phyloP scores from a whole-genome alignment of 2,797 vertebrate genomes.

The Podarcis lilfordi region DNA sequence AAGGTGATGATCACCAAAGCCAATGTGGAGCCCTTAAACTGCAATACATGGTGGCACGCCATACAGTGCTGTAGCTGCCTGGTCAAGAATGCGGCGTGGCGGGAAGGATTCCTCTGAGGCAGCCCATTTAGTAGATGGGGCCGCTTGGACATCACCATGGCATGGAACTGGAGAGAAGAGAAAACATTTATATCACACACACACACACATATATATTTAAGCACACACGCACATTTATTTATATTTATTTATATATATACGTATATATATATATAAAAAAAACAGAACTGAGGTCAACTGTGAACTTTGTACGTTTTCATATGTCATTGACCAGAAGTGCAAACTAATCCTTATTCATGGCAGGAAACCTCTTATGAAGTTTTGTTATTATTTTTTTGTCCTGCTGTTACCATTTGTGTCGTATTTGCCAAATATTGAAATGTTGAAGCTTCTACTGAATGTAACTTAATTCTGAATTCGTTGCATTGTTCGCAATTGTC shows the following conservation, averaged over 20 bases:
- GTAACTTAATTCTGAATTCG: slow-evolving; percentile 66
- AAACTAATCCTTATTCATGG: slow-evolving; percentile 63
- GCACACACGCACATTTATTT: background rate
- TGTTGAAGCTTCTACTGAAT: slow-evolving; percentile 70
- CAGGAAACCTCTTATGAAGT: slow-evolving; percentile 58
- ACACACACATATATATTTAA: background rate
- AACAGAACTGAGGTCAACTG: slow-evolving; percentile 66
- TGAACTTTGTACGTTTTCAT: slow-evolving; percentile 72
- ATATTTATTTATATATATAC: background rate
- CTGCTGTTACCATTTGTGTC: slow-evolving; percentile 49
- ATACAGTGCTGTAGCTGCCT: slow-evolving; percentile 98
- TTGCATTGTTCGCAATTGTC: slow-evolving; percentile 36
- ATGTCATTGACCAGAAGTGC: slow-evolving; percentile 68
- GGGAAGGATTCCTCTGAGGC: slow-evolving; percentile 90
- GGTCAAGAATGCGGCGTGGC: slow-evolving; percentile 93
- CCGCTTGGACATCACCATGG: slow-evolving; percentile 83
- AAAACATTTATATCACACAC: slow-evolving; percentile 21
- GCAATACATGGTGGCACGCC: slow-evolving; percentile 98
- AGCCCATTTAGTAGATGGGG: slow-evolving; percentile 80
- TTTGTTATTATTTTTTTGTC: slow-evolving; percentile 24
- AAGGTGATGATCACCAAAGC: slow-evolving; percentile 99
- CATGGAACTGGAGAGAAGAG: slow-evolving; percentile 84
- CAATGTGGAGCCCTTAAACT: slow-evolving; percentile 96
- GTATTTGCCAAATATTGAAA: slow-evolving; percentile 66
- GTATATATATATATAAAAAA: background rate